A percentile compares a stretch with the other conserved stretches of the same genome.
These are phyloP conservation scores for Acrobeloides nanus DNA, from an alignment of 2,888 invertebrate genomes.

Conservation along the genomic window DNA sequence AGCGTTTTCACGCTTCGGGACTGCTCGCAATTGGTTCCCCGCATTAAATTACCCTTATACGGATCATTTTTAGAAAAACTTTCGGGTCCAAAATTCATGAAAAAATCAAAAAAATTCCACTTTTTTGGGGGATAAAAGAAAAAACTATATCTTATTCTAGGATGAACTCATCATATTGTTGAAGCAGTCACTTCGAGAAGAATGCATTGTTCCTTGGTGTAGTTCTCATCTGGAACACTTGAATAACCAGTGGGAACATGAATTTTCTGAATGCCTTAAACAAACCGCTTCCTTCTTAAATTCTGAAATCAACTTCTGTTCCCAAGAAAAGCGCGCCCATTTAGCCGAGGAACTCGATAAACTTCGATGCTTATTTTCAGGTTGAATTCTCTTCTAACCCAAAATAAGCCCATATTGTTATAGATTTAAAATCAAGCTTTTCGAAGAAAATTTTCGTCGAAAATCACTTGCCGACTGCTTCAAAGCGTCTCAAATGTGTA, in stretches of 20 bases:
- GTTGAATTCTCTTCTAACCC: not conserved
- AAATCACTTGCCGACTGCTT: constrained; percentile 54
- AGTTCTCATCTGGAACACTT: constrained; percentile 16
- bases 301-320: too few relatives aligned
- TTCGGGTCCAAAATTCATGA: too few relatives aligned
- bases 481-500: constrained; percentile 56
- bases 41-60: too few relatives aligned
- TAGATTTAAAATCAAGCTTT: constrained; percentile 7
- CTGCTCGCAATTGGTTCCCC: too few relatives aligned
- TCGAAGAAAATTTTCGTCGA: constrained; percentile 16
- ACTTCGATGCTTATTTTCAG: constrained; percentile 2
- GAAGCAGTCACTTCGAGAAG: constrained; percentile 4
- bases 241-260: constrained; percentile 14
- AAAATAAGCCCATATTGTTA: not conserved
- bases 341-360: constrained; percentile 11
- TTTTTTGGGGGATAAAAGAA: too few relatives aligned
- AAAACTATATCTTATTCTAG: too few relatives aligned
- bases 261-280: too few relatives aligned
- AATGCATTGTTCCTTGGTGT: constrained; percentile 23
- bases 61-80: too few relatives aligned
- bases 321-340: too few relatives aligned
- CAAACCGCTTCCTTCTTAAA: too few relatives aligned
- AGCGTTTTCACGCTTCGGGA: too few relatives aligned
- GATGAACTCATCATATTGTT: not conserved
- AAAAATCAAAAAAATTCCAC: too few relatives aligned